Evolutionary conservation across 2,888 invertebrate genomes (phyloP).

Genomic region (Anthophora plumipes): DNA sequence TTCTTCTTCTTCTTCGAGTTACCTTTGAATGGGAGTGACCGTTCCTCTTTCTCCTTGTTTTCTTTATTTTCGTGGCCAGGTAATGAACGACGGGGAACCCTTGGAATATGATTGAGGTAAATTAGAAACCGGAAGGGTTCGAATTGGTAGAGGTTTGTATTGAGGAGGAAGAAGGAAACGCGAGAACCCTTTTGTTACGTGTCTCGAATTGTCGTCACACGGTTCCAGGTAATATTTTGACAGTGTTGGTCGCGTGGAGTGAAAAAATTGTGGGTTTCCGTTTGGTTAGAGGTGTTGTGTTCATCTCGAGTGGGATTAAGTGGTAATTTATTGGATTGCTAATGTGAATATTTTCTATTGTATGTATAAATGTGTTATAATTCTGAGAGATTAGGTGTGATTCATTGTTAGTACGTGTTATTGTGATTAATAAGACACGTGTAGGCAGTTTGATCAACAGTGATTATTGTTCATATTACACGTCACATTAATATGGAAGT

Average conservation of each 20-base stretch:
- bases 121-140: slow-evolving; percentile 49
- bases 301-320: no score
- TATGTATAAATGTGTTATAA: no score
- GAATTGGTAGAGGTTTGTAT: not conserved
- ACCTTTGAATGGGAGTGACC: slow-evolving; percentile 30
- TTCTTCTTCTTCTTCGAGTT: not conserved
- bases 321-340: no score
- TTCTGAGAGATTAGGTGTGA: no score
- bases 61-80: slow-evolving; percentile 22
- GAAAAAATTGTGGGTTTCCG: not conserved
- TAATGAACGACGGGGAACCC: slow-evolving; percentile 25
- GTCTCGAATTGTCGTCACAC: not conserved
- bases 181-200: slow-evolving; percentile 22
- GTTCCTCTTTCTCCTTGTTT: slow-evolving; percentile 10
- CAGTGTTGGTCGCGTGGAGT: not conserved
- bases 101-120: slow-evolving; percentile 39
- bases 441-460: no score
- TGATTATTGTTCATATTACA: no score
- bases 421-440: no score
- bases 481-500: no score
- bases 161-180: not conserved
- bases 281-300: no score
- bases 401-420: no score
- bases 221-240: slow-evolving; percentile 1
- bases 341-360: no score